These are phyloP conservation scores for Syngnathus floridae DNA, from an alignment of 2,113 vertebrate genomes.

Conservation along the genomic window DNA sequence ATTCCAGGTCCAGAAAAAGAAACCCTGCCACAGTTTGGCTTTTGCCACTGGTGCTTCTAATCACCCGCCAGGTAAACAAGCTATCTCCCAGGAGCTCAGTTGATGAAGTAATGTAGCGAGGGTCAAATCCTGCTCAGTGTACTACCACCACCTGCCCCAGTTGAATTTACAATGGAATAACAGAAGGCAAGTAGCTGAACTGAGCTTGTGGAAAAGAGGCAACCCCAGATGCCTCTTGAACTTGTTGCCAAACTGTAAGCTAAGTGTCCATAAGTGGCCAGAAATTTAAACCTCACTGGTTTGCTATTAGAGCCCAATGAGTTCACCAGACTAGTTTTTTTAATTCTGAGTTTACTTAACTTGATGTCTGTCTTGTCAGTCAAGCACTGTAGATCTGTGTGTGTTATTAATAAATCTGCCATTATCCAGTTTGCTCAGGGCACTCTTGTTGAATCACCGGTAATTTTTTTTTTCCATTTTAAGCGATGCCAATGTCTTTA, in stretches of 20 bases:
- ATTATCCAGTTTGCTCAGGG: conserved; percentile 17
- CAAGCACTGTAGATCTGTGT: conserved; percentile 13
- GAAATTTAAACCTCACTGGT: background rate
- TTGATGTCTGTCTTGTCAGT: conserved; percentile 34
- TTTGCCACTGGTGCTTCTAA: too few species aligned
- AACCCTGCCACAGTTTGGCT: too few species aligned
- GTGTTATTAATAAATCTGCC: conserved; percentile 12
- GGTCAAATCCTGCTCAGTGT: background rate
- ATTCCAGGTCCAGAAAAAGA: too few species aligned
- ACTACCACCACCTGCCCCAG: background rate
- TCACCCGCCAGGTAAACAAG: too few species aligned
- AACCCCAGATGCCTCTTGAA: too few species aligned
- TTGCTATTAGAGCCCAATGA: conserved; percentile 22
- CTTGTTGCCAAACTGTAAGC: background rate
- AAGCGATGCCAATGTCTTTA: conserved; percentile 33
- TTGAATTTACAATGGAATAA: background rate
- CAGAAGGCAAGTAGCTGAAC: background rate
- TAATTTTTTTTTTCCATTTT: conserved; percentile 35
- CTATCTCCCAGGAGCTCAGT: too few species aligned
- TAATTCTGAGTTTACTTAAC: conserved; percentile 30
- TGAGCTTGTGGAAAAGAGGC: background rate
- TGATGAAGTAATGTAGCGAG: background rate
- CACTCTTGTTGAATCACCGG: conserved; percentile 26
- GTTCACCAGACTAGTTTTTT: conserved; percentile 23
- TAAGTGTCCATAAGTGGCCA: background rate